Evolutionary conservation across 2,113 vertebrate species (phyloP).

Genomic region (Sisor rabdophorus): DNA sequence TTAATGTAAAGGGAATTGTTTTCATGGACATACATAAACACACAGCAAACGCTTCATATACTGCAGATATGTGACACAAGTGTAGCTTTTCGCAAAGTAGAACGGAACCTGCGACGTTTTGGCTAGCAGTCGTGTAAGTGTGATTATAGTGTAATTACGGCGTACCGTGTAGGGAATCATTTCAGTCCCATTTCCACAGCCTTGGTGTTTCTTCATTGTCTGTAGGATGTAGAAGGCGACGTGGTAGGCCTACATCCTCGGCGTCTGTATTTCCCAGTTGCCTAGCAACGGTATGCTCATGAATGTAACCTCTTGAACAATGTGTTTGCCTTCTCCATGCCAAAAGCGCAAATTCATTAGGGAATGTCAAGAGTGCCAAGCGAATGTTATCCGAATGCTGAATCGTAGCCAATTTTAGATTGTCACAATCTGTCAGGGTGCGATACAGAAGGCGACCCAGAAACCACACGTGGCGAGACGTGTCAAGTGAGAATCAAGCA

Average conservation of each 20-base stretch:
- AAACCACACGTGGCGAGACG: neutral
- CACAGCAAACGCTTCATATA: neutral
- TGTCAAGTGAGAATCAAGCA: neutral
- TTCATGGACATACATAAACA: neutral
- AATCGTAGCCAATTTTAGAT: neutral
- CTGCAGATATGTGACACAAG: neutral
- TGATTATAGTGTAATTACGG: neutral
- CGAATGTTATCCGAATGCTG: neutral
- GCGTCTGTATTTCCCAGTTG: conserved; percentile 5
- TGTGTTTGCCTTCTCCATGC: neutral
- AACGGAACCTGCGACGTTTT: neutral
- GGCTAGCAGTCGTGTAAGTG: neutral
- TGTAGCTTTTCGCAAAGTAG: neutral
- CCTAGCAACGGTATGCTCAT: neutral
- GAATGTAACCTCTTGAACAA: neutral
- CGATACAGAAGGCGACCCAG: neutral
- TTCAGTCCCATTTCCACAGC: neutral
- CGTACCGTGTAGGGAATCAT: neutral
- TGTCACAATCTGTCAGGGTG: neutral
- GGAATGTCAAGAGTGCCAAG: neutral
- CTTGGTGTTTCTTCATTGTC: neutral
- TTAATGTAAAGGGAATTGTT: too few species aligned
- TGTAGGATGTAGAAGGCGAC: neutral
- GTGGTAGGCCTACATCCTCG: neutral
- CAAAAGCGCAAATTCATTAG: neutral